phyloP scores from a whole-genome alignment of 2,797 vertebrate species.

The Melopsittacus undulatus region DNA sequence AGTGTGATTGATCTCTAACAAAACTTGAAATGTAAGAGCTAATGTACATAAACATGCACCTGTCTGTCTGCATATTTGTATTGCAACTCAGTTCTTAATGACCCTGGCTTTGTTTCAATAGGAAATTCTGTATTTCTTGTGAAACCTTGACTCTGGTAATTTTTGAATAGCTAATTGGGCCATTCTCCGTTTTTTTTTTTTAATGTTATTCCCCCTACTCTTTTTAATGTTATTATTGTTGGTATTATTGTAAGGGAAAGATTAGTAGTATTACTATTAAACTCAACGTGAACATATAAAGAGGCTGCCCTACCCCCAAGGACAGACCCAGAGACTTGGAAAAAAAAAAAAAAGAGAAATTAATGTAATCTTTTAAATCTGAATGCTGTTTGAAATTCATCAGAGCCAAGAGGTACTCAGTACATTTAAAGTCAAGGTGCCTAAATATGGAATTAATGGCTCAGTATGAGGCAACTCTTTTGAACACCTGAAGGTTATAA shows the following conservation, averaged over 20 bases:
- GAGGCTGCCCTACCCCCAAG: not conserved
- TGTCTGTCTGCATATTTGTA: not conserved
- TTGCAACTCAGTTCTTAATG: not conserved
- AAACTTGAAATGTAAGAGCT: not conserved
- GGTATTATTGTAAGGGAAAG: not conserved
- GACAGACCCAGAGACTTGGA: not conserved
- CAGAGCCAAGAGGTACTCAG: slow-evolving; percentile 40
- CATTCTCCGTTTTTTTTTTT: not conserved
- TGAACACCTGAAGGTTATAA: slow-evolving; percentile 66
- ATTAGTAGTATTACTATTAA: not conserved
- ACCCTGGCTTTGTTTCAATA: not conserved
- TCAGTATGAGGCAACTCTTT: slow-evolving; percentile 46
- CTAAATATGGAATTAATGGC: slow-evolving; percentile 64
- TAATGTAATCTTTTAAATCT: not conserved
- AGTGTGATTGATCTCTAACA: not conserved
- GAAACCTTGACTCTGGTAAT: not conserved
- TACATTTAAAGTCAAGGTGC: slow-evolving; percentile 49
- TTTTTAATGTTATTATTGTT: not conserved
- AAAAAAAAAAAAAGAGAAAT: not conserved
- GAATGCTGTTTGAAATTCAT: slow-evolving; percentile 48
- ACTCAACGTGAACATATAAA: not conserved
- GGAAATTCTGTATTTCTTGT: not conserved
- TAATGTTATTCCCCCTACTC: not conserved
- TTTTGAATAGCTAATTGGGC: not conserved
- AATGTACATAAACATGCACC: not conserved